These are phyloP conservation scores for Columbina picui DNA, from an alignment of 2,113 vertebrate species.

Conservation along the genomic window DNA sequence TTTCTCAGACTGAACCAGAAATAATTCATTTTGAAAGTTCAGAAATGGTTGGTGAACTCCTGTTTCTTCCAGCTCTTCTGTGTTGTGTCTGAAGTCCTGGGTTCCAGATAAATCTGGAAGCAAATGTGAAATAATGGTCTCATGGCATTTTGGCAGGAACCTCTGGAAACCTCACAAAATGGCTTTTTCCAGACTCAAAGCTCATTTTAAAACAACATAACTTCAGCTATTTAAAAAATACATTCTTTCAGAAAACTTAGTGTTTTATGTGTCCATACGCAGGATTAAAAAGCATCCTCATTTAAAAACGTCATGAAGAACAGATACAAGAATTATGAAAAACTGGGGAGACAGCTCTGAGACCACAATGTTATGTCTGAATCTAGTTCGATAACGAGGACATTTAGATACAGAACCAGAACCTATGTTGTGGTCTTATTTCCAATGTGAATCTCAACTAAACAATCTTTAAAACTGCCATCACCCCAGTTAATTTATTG, in stretches of 20 bases:
- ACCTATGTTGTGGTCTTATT: background rate
- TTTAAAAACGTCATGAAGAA: background rate
- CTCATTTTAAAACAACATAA: conserved; percentile 15
- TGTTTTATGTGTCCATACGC: background rate
- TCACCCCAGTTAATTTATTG: rapidly evolving
- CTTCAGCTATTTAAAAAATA: conserved; percentile 16
- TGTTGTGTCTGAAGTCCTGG: conserved; percentile 40
- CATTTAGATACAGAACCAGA: background rate
- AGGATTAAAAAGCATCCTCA: background rate
- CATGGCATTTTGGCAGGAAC: conserved; percentile 46
- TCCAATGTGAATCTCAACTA: background rate
- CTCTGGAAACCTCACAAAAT: conserved; percentile 46
- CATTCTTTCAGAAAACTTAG: background rate
- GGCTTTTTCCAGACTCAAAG: conserved; percentile 38
- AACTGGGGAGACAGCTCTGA: background rate
- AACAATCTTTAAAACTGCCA: background rate
- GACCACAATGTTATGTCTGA: background rate
- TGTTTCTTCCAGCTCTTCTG: conserved; percentile 42
- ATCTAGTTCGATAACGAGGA: background rate
- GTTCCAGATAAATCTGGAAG: conserved; percentile 64
- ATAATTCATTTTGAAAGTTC: conserved; percentile 32
- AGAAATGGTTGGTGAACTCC: conserved; percentile 45
- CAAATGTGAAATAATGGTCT: conserved; percentile 50
- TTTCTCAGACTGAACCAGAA: conserved; percentile 35
- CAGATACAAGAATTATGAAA: background rate